These are phyloP conservation scores for Mystacornis crossleyi DNA, from an alignment of 2,113 vertebrate species.

Conservation along the genomic window DNA sequence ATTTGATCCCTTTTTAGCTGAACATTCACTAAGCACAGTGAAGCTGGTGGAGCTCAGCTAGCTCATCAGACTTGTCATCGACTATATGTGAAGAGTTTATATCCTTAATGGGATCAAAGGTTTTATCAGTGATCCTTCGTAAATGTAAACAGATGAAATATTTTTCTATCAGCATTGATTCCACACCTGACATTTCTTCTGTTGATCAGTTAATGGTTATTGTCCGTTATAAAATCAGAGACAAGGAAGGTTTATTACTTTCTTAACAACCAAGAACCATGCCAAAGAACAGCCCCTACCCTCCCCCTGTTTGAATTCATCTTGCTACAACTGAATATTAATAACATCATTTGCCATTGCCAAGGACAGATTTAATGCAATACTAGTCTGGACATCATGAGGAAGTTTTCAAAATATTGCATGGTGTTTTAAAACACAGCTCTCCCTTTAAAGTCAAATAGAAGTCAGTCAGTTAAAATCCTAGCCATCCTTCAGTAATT, in stretches of 20 bases:
- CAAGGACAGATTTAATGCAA: conserved; percentile 37
- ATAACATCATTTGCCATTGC: conserved; percentile 40
- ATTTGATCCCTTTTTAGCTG: conserved; percentile 74
- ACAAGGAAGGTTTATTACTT: conserved; percentile 60
- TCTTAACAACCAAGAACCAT: conserved; percentile 40
- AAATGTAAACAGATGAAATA: conserved; percentile 72
- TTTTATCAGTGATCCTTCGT: conserved; percentile 71
- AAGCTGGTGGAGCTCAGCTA: conserved; percentile 57
- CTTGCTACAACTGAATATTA: conserved; percentile 54
- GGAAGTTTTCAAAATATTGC: conserved; percentile 9
- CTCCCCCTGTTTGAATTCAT: conserved; percentile 27
- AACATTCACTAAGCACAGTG: conserved; percentile 57
- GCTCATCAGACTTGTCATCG: conserved; percentile 73
- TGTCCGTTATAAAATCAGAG: conserved; percentile 65
- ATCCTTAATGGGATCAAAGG: conserved; percentile 81
- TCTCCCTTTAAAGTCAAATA: conserved; percentile 47
- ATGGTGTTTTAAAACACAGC: neutral
- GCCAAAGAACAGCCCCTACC: neutral
- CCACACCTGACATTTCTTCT: conserved; percentile 74
- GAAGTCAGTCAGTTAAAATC: conserved; percentile 40
- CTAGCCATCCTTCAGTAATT: conserved; percentile 5
- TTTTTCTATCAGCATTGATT: conserved; percentile 71
- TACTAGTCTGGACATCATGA: conserved; percentile 7
- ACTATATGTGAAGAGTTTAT: conserved; percentile 75
- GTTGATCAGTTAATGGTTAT: conserved; percentile 76